Evolutionary conservation across 1,140 invertebrate species (phyloP), one percentile per base, ranked within the genome.

Genomic region (Penaeus chinensis): DNA sequence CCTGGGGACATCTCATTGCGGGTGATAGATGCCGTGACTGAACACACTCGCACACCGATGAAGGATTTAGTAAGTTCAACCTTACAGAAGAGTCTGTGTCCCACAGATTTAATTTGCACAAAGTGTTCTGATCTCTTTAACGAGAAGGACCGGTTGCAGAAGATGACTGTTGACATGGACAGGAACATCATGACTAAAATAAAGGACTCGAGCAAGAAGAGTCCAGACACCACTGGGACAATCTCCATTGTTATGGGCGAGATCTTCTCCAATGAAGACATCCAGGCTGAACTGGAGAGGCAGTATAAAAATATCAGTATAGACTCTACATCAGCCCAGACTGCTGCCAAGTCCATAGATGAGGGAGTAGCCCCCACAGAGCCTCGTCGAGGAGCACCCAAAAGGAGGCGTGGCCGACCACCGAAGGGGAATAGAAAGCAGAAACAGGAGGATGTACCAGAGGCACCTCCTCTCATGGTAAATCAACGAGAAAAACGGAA

Each of bases 401-500:
- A 87, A 60, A 76, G 69, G 61, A 22, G 61, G 74, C 76, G 71
- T 82, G 85, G 85, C 20, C 65, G 80, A 32, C 85, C 80, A 22
- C 60, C 69, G 2, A 82, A 77, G 22, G n/a, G 32, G 7, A 20
- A 8, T 20, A 22, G 20, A 18, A 11, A 42, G 62, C 62, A 74
- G 20, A 24, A 71, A 27, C 60, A 78, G 24, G 82, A 27, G 18
- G 61, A 61, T 47, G 16, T 20, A 27, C 7, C 13, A 27, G 80
- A 87, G 65, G 74, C 62, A 19, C 88, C 88, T 8, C 84, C 84
- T 22, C 62, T 89, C 8, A 89, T 89, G 88, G 84, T 89, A 1
- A 82, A 89, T 20, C 66, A 89, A 22, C 78, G 88, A 61, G 80
- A 86, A 61, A 89, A 87, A 54, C 74, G 88, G 69, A 87, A 89